These are phyloP conservation scores for Nymphalis io DNA, from an alignment of 1,140 invertebrate genomes.

Conservation along the genomic window DNA sequence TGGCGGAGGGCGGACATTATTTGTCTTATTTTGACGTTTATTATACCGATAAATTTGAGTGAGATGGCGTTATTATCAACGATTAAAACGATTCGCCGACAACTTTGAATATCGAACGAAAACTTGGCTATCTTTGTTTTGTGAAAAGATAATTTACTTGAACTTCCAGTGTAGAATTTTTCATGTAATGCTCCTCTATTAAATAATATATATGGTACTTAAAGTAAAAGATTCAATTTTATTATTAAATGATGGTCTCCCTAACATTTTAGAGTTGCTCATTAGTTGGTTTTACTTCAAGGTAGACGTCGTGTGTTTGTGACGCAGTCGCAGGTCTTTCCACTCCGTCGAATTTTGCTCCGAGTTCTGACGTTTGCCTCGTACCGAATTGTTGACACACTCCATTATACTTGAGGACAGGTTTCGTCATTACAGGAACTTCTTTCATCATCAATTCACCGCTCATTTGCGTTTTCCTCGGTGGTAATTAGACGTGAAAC, in stretches of 20 bases:
- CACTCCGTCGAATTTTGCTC: constrained; percentile 24
- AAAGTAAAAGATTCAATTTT: background rate
- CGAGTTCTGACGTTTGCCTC: constrained; percentile 12
- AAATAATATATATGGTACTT: background rate
- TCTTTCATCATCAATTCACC: constrained; percentile 1
- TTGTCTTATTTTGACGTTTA: constrained; percentile 27
- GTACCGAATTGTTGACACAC: constrained; percentile 26
- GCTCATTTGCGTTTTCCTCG: background rate
- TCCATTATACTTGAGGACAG: constrained; percentile 17
- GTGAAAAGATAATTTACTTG: background rate
- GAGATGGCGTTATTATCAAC: constrained; percentile 3
- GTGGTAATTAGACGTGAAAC: background rate
- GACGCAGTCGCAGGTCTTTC: constrained; percentile 28
- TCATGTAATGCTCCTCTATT: background rate
- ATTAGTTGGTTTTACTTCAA: constrained; percentile 19
- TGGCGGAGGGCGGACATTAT: constrained; percentile 19
- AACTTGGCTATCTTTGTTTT: background rate
- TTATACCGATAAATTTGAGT: constrained; percentile 26
- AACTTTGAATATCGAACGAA: background rate
- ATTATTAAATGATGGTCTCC: background rate
- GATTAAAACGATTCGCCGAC: constrained; percentile 6
- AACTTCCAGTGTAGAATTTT: background rate
- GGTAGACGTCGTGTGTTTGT: background rate
- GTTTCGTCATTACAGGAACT: constrained; percentile 6
- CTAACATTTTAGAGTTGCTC: constrained; percentile 6